A percentile compares a stretch with the other conserved stretches of the same genome.
Evolutionary conservation across 2,113 vertebrate genomes (phyloP).

Genomic region (Lathamus discolor): DNA sequence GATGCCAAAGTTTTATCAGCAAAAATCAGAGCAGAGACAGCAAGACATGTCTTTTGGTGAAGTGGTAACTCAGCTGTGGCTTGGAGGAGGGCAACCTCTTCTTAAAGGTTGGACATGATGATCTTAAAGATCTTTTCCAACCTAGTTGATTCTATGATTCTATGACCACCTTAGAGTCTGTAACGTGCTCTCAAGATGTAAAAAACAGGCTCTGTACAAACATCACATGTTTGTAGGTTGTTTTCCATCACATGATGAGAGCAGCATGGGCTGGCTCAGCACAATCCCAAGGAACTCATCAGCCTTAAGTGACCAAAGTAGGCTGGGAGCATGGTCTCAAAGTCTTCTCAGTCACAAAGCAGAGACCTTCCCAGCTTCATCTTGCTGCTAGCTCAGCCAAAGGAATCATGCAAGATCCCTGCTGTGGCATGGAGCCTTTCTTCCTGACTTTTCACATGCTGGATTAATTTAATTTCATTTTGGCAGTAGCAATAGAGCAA

Average conservation of each 20-base stretch:
- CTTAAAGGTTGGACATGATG: not conserved
- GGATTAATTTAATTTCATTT: not conserved
- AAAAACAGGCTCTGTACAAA: not conserved
- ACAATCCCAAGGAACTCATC: not conserved
- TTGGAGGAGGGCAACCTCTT: not conserved
- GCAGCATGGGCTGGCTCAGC: not conserved
- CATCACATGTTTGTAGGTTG: fast-evolving
- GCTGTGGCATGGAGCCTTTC: not conserved
- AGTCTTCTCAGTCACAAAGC: not conserved
- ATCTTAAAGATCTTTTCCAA: not conserved
- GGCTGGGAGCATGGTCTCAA: not conserved
- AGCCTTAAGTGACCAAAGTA: not conserved
- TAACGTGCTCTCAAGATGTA: not conserved
- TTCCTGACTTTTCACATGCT: not conserved
- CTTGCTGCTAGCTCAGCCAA: not conserved
- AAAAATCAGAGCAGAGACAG: not conserved
- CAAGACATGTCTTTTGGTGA: not conserved
- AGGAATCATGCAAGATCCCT: not conserved
- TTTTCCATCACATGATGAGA: not conserved
- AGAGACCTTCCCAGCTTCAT: not conserved
- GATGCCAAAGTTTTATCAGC: not conserved
- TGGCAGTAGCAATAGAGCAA: not conserved
- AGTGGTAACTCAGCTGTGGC: not conserved
- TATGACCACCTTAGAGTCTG: not conserved
- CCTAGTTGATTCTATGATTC: not conserved